These are phyloP conservation scores for Brachionus rubens DNA, from an alignment of 1,140 invertebrate species.

Conservation along the genomic window DNA sequence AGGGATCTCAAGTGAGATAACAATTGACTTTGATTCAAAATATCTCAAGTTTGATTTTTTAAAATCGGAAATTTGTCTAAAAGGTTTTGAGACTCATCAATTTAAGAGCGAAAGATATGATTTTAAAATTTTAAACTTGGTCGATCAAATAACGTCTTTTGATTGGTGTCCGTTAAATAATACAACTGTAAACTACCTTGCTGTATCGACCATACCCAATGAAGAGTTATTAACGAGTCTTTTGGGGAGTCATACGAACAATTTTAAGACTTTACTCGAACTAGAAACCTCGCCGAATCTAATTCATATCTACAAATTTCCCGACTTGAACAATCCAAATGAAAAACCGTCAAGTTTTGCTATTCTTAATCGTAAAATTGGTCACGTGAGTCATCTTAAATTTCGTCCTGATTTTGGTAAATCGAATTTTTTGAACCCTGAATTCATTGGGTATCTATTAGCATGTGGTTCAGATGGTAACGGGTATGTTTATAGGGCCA, in stretches of 20 bases:
- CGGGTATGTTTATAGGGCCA: neutral
- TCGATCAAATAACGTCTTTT: neutral
- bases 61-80: neutral
- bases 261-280: constrained; percentile 1
- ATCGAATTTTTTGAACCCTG: neutral
- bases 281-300: neutral
- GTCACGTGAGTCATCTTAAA: neutral
- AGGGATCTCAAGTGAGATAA: neutral
- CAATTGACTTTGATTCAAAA: neutral
- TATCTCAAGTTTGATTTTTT: neutral
- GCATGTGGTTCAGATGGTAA: constrained; percentile 29
- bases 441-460: constrained; percentile 23
- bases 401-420: constrained; percentile 17
- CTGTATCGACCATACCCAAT: constrained; percentile 2
- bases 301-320: constrained; percentile 32
- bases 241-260: neutral
- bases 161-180: constrained; percentile 11
- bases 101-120: neutral
- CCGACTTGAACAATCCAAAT: neutral
- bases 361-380: constrained; percentile 14
- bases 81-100: neutral
- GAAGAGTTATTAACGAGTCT: neutral
- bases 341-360: neutral
- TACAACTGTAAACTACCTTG: neutral
- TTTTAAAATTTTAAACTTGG: constrained; percentile 11